Base-by-base conservation (phyloP, 2,888 invertebrate species). In the Choristoneura rosaceana region DNA sequence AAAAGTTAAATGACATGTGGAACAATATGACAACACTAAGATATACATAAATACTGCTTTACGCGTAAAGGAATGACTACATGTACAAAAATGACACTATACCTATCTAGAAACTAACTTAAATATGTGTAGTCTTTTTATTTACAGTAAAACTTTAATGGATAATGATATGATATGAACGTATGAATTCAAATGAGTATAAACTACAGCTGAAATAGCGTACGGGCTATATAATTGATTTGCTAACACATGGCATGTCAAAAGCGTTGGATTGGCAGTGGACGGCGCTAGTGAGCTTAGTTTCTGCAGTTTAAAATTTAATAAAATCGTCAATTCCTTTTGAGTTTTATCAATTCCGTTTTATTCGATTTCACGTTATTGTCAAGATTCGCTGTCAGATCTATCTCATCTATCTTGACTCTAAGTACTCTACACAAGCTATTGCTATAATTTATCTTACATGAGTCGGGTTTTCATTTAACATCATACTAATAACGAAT, bases 101-200 rank as follows among this genome's bases (percentile, higher is more conserved):
- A 59, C 25, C 59, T 83, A 82, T 80, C 71, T 83, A 83, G 77
- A 82, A 81, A 82, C 73, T 80, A 85, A 83, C 79, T 76, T 80
- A 77, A 81, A 82, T 80, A 73, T 68, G 67, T 71, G 71, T 74
- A 69, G 73, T 74, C 63, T 71, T 67, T 81, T 79, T 87, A 86
- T 88, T 80, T 87, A 88, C 86, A 89, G 76, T 82, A 80, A 78
- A 77, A 82, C 82, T 85, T 86, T 77, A 74, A 80, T 80, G 80
- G 75, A 76, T 82, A 82, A 86, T 82, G 84, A 86, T 84, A 86
- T 85, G 73, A 73, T 63, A 45, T 38, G 60, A 38, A 67, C 15
- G 43, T 61, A 67, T 64, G 85, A 79, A 79, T 79, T 80, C 81
- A 82, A 81, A 83, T 79, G 76, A 81, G 74, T 74, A 76, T n/a